Percentiles rank a stretch among this genome's conserved stretches.
Evolutionary conservation across 2,888 invertebrate genomes (phyloP).

Genomic region (Sinopyrophorus schimmeli): DNA sequence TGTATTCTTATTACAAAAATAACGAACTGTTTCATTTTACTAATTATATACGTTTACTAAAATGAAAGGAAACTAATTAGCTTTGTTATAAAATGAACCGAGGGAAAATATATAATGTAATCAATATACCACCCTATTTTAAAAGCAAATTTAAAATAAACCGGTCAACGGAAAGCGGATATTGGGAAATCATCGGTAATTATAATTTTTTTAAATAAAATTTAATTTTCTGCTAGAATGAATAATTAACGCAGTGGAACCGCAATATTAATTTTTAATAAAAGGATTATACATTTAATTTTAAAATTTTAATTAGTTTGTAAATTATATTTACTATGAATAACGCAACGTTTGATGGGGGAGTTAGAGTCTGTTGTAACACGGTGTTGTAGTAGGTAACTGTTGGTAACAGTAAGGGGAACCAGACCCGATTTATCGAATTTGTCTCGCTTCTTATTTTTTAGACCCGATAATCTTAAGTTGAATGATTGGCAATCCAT

Average conservation of each 20-base stretch:
- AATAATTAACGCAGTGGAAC: constrained; percentile 20
- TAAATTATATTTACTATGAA: too few relatives aligned
- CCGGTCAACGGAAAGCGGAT: constrained; percentile 21
- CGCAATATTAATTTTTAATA: too few relatives aligned
- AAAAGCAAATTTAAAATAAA: constrained; percentile 20
- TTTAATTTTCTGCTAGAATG: constrained; percentile 16
- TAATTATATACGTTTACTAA: constrained; percentile 23
- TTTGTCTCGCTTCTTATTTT: too few relatives aligned
- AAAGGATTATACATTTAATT: too few relatives aligned
- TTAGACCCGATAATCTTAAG: too few relatives aligned
- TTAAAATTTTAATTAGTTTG: too few relatives aligned
- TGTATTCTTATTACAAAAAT: constrained; percentile 11
- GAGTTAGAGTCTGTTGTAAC: too few relatives aligned
- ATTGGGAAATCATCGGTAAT: constrained; percentile 30
- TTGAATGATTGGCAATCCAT: too few relatives aligned
- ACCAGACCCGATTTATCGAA: too few relatives aligned
- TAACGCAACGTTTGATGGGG: too few relatives aligned
- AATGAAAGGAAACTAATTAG: constrained; percentile 28
- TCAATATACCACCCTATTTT: constrained; percentile 20
- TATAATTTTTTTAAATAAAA: constrained; percentile 18
- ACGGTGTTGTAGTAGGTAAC: too few relatives aligned
- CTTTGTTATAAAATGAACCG: constrained; percentile 31
- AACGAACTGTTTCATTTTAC: constrained; percentile 19
- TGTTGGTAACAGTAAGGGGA: too few relatives aligned
- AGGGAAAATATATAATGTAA: constrained; percentile 28